Base-by-base conservation (phyloP, 2,888 invertebrate species). In the Drosophila longiperda region DNA sequence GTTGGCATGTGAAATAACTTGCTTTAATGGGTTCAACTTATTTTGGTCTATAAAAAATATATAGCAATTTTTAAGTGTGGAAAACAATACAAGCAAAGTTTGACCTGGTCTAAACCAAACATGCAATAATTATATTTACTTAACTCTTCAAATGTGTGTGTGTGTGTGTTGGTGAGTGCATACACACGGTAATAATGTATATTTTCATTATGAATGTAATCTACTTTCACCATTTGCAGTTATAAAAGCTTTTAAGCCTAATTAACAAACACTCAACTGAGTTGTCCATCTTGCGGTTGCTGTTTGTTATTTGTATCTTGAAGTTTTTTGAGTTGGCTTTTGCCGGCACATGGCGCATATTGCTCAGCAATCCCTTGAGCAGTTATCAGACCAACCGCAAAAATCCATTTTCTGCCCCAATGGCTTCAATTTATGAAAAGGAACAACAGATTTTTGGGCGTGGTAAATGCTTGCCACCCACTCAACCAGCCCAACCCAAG, bases 371-470 rank as follows among this genome's bases (percentile, higher is more conserved):
- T 74, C 75, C 63, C 68, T 73, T 77, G 65, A 83, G 73, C 77
- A 82, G 87, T 83, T 85, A 83, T 83, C 83, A 74, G 84, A 54
- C 82, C 72, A 86, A 83, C 84, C 83, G 74, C 87, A 83, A 87
- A 87, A 83, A 82, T 74, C 84, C 84, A 83, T 83, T 83, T 83
- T 83, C 83, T 77, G 83, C 87, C 84, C 87, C 85, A 87, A 83
- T 81, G 85, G 83, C 80, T 82, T 50, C 86, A 83, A 86, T 86
- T 86, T 86, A 86, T 85, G 74, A 72, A 72, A 66, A 80, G 73
- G 82, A 80, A 87, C 81, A 83, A 87, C 80, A 81, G 76, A 78
- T 75, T 61, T 79, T 70, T 6, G 58, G 65, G 38, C 40, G 33
- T 33, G 20, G 45, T 86, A 86, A 88, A 88, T 86, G 85, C 78